Base-by-base conservation (phyloP, 1,140 invertebrate genomes). In the Pentalonia nigronervosa region DNA sequence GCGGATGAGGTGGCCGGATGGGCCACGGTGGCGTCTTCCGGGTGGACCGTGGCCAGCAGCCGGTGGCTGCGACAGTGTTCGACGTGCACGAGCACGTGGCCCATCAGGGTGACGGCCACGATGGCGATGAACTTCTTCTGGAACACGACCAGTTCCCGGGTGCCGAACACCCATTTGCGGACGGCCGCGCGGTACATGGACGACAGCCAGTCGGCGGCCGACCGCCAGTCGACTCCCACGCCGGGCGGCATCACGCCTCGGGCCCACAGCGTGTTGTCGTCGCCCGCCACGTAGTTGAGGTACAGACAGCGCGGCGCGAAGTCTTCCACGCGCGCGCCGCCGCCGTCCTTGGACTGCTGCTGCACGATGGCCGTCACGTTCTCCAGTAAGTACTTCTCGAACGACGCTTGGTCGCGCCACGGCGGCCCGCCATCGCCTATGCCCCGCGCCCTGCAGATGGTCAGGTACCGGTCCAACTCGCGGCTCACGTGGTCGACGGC, bases 301-400 rank as follows among this genome's bases (percentile, higher is more conserved):
- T 92, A 92, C 1, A 92, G n/a, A 21, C 20, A 14, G 1, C n/a
- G 30, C 2, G 76, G 47, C 45, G 0, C 47, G 9, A 34, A 92
- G n/a, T 84, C 76, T 1, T 50, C n/a, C n/a, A n/a, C 30, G 11
- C 76, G 45, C n/a, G 36, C 41, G 3, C 25, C 2, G 3, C 25
- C 2, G 9, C 83, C 83, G 83, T 47, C 41, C 47, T 8, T 17
- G 41, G 9, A 3, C 90, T 8, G 9, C 90, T 8, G 89, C n/a
- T 50, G 14, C 7, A 36, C 76, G 47, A 47, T 53, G 47, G 45
- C 34, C 91, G 45, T 84, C 45, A 84, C 34, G 45, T 92, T 81
- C n/a, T 92, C 90, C 47, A 92, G 47, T 21, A 92, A 47, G 91
- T 83, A 92, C 47, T 92, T 84, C 47, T 84, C 91, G 76, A 92